Evolutionary conservation across 2,113 vertebrate species (phyloP).

Genomic region (Hippocampus mohnikei): DNA sequence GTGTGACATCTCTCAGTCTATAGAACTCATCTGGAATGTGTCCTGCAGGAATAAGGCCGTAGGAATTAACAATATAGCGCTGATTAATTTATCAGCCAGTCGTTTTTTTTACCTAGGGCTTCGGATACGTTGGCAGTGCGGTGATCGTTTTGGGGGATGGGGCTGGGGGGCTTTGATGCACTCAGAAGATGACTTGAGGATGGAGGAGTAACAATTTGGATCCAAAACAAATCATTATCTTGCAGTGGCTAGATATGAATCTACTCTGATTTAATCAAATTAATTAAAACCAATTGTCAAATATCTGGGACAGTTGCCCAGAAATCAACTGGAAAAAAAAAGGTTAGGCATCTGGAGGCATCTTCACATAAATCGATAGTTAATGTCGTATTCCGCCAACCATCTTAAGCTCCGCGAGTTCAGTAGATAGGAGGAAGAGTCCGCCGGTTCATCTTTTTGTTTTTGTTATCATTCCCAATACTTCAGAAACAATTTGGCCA

Average conservation of each 20-base stretch:
- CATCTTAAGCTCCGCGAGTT: neutral
- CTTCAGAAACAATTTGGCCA: neutral
- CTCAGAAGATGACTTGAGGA: conserved; percentile 32
- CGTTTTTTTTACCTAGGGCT: conserved; percentile 42
- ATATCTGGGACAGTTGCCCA: conserved; percentile 33
- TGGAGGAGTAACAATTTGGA: conserved; percentile 6
- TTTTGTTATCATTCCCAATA: neutral
- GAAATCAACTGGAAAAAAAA: neutral
- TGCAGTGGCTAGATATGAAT: conserved; percentile 32
- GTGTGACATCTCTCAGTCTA: conserved; percentile 38
- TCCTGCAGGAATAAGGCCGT: conserved; percentile 56
- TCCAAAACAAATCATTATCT: conserved; percentile 46
- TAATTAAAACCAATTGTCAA: conserved; percentile 40
- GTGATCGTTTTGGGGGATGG: neutral
- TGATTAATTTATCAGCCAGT: conserved; percentile 56
- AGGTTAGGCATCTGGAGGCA: conserved; percentile 14
- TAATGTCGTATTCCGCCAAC: neutral
- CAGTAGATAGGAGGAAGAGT: neutral
- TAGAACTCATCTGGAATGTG: conserved; percentile 54
- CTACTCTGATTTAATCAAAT: conserved; percentile 46
- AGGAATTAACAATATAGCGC: conserved; percentile 57
- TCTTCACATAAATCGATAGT: conserved; percentile 1
- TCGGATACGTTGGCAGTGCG: conserved; percentile 22
- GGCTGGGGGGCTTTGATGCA: neutral
- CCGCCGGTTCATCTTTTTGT: too few relatives aligned